A percentile compares a stretch with the other conserved stretches of the same genome.
Evolutionary conservation across 2,888 invertebrate species (phyloP).

Genomic region (Pomacea canaliculata): DNA sequence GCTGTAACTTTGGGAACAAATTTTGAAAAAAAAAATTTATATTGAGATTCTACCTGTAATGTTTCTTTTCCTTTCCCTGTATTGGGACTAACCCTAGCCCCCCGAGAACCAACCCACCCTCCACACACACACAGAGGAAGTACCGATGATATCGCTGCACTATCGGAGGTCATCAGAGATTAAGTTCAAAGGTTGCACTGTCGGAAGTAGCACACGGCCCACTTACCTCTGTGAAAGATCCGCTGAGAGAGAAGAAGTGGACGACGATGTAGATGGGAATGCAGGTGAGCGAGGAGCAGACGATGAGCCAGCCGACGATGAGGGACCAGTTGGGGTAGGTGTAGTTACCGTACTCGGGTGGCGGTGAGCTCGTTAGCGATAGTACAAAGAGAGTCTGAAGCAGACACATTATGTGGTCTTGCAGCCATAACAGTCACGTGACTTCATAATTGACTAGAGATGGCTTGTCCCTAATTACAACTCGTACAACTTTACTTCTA

Average conservation of each 20-base stretch:
- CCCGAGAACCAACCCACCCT: too few species aligned
- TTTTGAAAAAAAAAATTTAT: too few species aligned
- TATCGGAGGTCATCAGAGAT: not conserved
- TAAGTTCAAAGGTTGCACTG: not conserved
- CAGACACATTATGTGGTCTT: not conserved
- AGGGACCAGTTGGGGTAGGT: constrained; percentile 62
- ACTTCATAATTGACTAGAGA: too few species aligned
- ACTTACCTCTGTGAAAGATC: constrained; percentile 57
- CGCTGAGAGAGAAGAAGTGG: constrained; percentile 58
- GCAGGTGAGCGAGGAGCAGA: constrained; percentile 60
- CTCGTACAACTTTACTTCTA: too few species aligned
- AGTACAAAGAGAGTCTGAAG: constrained; percentile 60
- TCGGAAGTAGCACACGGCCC: not conserved
- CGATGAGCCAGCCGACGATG: constrained; percentile 65
- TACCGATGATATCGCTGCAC: not conserved
- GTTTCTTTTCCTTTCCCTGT: too few species aligned
- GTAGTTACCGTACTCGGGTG: constrained; percentile 51
- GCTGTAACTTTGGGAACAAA: too few species aligned
- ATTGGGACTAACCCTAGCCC: too few species aligned
- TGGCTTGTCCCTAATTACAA: too few species aligned
- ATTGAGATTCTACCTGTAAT: too few species aligned
- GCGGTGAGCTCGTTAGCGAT: constrained; percentile 49
- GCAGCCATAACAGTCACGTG: too few species aligned
- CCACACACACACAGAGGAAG: too few species aligned
- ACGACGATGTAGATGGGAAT: constrained; percentile 66